Base-by-base conservation (phyloP, 2,888 invertebrate genomes). In the Lepidonotus clava region DNA sequence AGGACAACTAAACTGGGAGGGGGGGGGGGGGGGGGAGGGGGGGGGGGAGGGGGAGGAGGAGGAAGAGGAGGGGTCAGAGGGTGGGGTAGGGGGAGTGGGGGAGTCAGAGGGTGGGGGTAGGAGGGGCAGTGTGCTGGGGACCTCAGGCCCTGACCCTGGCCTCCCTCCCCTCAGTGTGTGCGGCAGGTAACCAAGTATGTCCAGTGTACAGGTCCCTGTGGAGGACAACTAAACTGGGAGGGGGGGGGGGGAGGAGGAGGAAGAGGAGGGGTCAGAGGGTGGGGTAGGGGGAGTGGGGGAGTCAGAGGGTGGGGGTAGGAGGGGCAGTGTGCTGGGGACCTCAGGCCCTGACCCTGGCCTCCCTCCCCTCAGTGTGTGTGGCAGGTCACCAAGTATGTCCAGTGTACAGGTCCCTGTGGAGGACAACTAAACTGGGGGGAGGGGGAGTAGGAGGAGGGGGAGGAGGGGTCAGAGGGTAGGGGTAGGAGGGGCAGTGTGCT, bases 61-160 rank as follows among this genome's bases (percentile, higher is more conserved):
- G n/a, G n/a, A n/a, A n/a, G n/a, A n/a, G n/a, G n/a, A n/a, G n/a
- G n/a, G n/a, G n/a, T n/a, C n/a, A n/a, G 86, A 66, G 86, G 36
- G 86, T 87, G 86, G 41, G 86, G 6, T 86, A 61, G 86, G 86
- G 86, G 36, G 85, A 41, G 86, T 56, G 86, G 86, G 86, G 36
- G 86, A 66, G 86, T 56, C 61, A 87, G 86, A 61, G 51, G 51
- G 51, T 11, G 51, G 51, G 51, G 21, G 51, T 14, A 21, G 21
- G 51, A 51, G 51, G 21, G 14, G 21, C 14, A 51, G 14, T 14
- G 51, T 14, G 51, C 11, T 11, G 21, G 51, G 51, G 51, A 51
- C 51, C 11, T 11, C 14, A 21, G 21, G 51, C n/a, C n/a, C n/a
- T n/a, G n/a, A n/a, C n/a, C n/a, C n/a, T n/a, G n/a, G n/a, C n/a